These are phyloP conservation scores for Bombus confusus DNA, from an alignment of 1,140 invertebrate genomes.

Conservation along the genomic window DNA sequence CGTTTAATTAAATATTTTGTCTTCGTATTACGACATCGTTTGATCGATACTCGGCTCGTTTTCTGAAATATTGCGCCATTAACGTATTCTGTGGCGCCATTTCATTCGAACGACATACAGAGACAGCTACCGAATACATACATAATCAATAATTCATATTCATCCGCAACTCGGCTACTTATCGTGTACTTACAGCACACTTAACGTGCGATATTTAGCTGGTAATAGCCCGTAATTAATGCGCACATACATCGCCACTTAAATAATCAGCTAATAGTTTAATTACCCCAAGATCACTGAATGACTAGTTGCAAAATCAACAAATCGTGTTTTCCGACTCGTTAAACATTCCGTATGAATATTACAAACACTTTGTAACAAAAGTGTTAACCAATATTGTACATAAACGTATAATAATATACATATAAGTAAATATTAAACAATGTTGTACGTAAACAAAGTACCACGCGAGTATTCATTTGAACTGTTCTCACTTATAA, in stretches of 20 bases:
- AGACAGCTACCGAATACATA: slow-evolving; percentile 28
- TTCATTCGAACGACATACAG: slow-evolving; percentile 18
- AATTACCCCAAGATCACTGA: not conserved
- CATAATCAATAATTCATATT: slow-evolving; percentile 34
- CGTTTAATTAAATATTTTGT: not conserved
- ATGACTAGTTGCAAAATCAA: not conserved
- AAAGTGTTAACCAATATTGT: too few species aligned
- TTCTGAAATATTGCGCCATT: slow-evolving; percentile 29
- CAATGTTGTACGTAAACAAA: not conserved
- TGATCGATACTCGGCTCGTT: not conserved
- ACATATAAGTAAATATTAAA: too few species aligned
- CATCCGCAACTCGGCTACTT: slow-evolving; percentile 12
- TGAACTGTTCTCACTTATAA: not conserved
- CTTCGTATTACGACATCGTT: not conserved
- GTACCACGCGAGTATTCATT: not conserved
- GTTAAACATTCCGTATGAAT: not conserved
- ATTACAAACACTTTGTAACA: not conserved
- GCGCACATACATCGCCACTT: not conserved
- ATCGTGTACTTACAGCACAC: slow-evolving; percentile 29
- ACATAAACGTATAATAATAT: too few species aligned
- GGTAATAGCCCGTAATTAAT: slow-evolving; percentile 26
- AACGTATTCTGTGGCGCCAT: not conserved
- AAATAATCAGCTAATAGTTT: slow-evolving; percentile 32
- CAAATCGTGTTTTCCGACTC: not conserved
- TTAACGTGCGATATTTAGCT: slow-evolving; percentile 31